Conservation (phyloP, 2,797 vertebrate species). For the Siniperca scherzeri region DNA sequence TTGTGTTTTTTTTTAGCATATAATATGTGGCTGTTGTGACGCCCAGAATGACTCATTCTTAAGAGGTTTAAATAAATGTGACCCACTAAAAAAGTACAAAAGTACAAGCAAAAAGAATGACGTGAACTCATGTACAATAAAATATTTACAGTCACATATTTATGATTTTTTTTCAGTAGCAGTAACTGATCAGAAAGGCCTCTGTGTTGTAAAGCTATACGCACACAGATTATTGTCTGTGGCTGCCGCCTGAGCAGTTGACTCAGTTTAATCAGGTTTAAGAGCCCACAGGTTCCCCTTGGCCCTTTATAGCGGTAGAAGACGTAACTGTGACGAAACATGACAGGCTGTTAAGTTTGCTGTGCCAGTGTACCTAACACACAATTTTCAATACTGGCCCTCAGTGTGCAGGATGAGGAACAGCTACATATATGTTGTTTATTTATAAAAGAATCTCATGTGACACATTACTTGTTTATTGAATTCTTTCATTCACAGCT, state of each 20-base stretch:
- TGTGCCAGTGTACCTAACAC: neutral
- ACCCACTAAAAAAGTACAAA: neutral
- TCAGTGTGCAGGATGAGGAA: conserved; percentile 7
- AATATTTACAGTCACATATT: neutral
- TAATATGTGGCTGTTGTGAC: no score
- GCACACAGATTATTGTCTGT: conserved; percentile 13
- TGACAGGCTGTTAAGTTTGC: conserved; percentile 15
- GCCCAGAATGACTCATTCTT: neutral
- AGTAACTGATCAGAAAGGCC: neutral
- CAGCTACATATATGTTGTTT: conserved; percentile 33
- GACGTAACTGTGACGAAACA: conserved; percentile 7
- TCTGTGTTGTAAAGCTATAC: neutral
- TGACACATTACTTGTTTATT: conserved; percentile 49
- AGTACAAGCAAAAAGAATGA: neutral
- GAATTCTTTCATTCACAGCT: conserved; percentile 3
- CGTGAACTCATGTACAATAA: neutral
- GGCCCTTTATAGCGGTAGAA: conserved; percentile 27
- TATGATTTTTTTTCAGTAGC: neutral
- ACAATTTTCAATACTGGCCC: conserved; percentile 2
- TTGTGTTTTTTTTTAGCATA: neutral
- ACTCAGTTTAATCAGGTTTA: conserved; percentile 46
- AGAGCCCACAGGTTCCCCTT: conserved; percentile 16
- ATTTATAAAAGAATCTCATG: conserved; percentile 41
- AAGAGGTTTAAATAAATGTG: neutral
- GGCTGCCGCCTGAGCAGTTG: conserved; percentile 7